Conservation (phyloP, 2,797 vertebrate genomes). For the Lindbergichthys nudifrons region DNA sequence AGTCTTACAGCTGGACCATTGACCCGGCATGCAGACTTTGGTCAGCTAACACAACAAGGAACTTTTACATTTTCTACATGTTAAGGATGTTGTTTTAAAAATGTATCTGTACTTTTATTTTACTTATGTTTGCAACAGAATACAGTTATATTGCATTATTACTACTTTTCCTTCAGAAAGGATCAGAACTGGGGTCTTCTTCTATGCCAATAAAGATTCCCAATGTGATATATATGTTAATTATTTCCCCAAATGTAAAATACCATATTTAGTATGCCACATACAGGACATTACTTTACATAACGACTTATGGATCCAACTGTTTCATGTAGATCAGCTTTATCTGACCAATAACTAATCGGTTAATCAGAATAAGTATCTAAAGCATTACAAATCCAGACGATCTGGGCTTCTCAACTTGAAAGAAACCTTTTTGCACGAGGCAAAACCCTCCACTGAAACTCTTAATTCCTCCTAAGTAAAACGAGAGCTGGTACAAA, state of each 20-base stretch:
- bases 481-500: conserved; percentile 16
- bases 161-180: neutral
- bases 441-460: conserved; percentile 5
- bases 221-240: neutral
- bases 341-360: neutral
- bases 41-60: conserved; percentile 17
- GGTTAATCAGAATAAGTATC: neutral
- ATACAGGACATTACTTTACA: neutral
- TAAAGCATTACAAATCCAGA: no score
- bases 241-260: neutral
- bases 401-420: no score
- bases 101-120: neutral
- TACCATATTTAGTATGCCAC: neutral
- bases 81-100: neutral
- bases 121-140: no score
- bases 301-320: neutral
- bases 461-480: neutral
- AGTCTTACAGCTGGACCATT: conserved; percentile 34
- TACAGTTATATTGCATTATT: neutral
- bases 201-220: neutral
- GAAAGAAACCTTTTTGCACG: neutral
- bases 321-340: neutral
- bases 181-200: neutral
- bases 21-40: conserved; percentile 36
- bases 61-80: neutral